These are phyloP conservation scores for Noctilio leporinus DNA, from an alignment of 2,113 vertebrate species.

Conservation along the genomic window DNA sequence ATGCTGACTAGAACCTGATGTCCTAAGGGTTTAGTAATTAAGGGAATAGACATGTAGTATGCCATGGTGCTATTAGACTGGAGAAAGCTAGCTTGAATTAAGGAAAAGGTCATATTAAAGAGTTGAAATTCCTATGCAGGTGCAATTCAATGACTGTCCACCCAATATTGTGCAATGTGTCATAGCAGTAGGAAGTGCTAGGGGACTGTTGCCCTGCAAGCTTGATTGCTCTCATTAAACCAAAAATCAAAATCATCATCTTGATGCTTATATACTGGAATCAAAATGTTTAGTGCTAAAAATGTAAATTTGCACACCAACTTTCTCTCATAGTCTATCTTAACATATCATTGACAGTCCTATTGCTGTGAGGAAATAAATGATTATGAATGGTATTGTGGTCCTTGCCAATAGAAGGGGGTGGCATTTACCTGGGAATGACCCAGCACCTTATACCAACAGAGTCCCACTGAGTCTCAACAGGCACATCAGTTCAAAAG, in stretches of 20 bases:
- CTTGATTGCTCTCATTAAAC: neutral
- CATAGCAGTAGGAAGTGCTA: neutral
- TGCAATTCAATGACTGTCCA: neutral
- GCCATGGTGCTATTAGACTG: neutral
- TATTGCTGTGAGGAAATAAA: neutral
- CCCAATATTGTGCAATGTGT: accelerated
- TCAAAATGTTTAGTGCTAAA: neutral
- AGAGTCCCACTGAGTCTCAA: neutral
- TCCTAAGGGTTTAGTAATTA: too few relatives aligned
- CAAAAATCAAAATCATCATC: too few relatives aligned
- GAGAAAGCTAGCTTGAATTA: neutral
- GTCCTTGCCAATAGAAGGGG: neutral
- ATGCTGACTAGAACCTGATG: too few relatives aligned
- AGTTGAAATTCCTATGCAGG: neutral
- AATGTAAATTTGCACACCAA: neutral
- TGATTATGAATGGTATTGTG: neutral
- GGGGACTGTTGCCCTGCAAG: accelerated
- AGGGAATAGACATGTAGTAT: too few relatives aligned
- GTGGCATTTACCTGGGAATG: neutral
- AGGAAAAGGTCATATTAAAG: neutral
- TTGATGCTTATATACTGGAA: neutral
- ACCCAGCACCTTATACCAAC: neutral
- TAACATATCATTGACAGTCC: neutral
- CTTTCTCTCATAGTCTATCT: neutral
- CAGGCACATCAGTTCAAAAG: neutral